phyloP scores from a whole-genome alignment of 2,888 invertebrate genomes.

The Dicranocentrus wangi region DNA sequence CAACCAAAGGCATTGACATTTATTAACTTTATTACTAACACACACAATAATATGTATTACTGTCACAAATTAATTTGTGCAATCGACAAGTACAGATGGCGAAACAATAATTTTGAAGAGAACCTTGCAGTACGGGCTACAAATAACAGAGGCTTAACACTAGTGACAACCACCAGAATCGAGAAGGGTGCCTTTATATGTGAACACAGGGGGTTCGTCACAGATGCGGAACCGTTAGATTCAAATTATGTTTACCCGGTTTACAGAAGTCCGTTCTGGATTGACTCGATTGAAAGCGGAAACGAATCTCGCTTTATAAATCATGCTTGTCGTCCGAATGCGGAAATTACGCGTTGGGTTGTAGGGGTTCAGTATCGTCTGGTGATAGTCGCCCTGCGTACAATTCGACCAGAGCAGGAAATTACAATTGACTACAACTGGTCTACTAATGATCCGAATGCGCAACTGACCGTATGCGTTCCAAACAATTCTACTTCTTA shows the following conservation, averaged over 20 bases:
- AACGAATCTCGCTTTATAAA: background rate
- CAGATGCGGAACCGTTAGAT: background rate
- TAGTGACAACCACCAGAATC: background rate
- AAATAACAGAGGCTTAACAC: background rate
- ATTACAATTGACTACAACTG: background rate
- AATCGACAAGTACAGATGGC: background rate
- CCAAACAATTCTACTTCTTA: too few relatives aligned
- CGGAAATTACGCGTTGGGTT: background rate
- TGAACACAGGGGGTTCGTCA: background rate
- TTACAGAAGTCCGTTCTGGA: background rate
- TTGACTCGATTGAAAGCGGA: background rate
- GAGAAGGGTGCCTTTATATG: background rate
- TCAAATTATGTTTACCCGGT: background rate
- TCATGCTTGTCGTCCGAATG: background rate
- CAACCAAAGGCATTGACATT: background rate
- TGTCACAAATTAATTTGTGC: background rate
- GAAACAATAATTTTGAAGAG: background rate
- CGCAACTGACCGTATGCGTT: too few relatives aligned
- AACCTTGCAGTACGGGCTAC: background rate
- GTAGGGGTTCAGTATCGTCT: background rate
- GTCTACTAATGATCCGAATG: too few relatives aligned
- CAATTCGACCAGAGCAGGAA: background rate
- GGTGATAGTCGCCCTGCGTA: background rate
- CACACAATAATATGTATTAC: background rate
- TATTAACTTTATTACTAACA: background rate